Evolutionary conservation across 1,140 invertebrate species (phyloP), one percentile per base, ranked within the genome.

Genomic region (Pemphigus obesinymphae): DNA sequence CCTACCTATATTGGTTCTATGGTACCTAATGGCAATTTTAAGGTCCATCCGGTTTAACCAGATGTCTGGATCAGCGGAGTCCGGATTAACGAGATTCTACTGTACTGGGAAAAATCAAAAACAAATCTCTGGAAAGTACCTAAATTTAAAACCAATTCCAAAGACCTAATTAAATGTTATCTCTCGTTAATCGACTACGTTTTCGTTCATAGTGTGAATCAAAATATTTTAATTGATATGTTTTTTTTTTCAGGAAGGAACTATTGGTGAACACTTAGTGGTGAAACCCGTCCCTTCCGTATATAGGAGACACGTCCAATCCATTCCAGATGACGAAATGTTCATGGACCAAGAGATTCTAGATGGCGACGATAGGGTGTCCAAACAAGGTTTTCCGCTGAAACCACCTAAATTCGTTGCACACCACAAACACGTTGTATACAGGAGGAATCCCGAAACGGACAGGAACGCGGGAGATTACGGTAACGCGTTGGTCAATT

Each of bases 181-280:
- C n/a, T n/a, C n/a, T n/a, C n/a, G n/a, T n/a, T n/a, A n/a, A n/a
- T n/a, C n/a, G n/a, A n/a, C n/a, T n/a, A n/a, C n/a, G n/a, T n/a
- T n/a, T n/a, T n/a, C n/a, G n/a, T n/a, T n/a, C n/a, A n/a, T n/a
- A n/a, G n/a, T n/a, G n/a, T n/a, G n/a, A n/a, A n/a, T n/a, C n/a
- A n/a, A n/a, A n/a, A n/a, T n/a, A n/a, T n/a, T n/a, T n/a, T n/a
- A n/a, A n/a, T n/a, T n/a, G n/a, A 40, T 8, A 8, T 40, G 43
- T 45, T 45, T 45, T 50, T 1, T n/a, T 84, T 88, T 87, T 82
- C 87, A 96, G 95, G 94, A 97, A 88, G 95, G 95, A 83, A 95
- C 94, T 82, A 95, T 97, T 83, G 95, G 95, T 82, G 91, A 94
- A 85, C 93, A 96, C 85, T 87, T 96, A 85, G 92, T 96, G 80